phyloP scores from a whole-genome alignment of 2,797 vertebrate species.

The Erithacus rubecula region DNA sequence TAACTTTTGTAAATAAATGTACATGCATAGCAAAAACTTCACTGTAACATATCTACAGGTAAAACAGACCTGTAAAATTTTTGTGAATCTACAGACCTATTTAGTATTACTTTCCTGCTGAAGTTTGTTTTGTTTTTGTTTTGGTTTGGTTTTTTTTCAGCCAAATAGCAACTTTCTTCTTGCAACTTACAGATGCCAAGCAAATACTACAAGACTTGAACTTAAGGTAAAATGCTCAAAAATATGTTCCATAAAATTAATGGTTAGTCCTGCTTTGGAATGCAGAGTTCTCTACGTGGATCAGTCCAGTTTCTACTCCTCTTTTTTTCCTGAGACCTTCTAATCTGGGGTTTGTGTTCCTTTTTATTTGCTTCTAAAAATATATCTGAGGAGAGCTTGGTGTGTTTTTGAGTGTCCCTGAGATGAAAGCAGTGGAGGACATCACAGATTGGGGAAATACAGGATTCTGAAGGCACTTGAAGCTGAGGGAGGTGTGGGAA shows the following conservation, averaged over 20 bases:
- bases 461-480: background rate
- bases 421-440: background rate
- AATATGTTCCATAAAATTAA: background rate
- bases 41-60: background rate
- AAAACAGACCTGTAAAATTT: background rate
- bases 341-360: background rate
- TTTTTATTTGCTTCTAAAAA: background rate
- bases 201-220: constrained; percentile 94
- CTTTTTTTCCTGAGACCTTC: background rate
- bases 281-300: background rate
- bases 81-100: background rate
- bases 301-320: background rate
- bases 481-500: background rate
- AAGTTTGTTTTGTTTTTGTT: background rate
- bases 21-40: background rate
- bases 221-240: constrained; percentile 85
- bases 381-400: background rate
- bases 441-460: background rate
- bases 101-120: background rate
- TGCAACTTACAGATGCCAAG: constrained; percentile 97
- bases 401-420: background rate
- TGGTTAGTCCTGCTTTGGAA: background rate
- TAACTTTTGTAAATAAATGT: background rate
- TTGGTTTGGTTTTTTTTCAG: constrained; percentile 63
- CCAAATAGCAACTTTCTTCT: constrained; percentile 94